A percentile compares a stretch with the other conserved stretches of the same genome.
phyloP scores from a whole-genome alignment of 1,140 invertebrate species.

The Pseudomyrmex concolor region DNA sequence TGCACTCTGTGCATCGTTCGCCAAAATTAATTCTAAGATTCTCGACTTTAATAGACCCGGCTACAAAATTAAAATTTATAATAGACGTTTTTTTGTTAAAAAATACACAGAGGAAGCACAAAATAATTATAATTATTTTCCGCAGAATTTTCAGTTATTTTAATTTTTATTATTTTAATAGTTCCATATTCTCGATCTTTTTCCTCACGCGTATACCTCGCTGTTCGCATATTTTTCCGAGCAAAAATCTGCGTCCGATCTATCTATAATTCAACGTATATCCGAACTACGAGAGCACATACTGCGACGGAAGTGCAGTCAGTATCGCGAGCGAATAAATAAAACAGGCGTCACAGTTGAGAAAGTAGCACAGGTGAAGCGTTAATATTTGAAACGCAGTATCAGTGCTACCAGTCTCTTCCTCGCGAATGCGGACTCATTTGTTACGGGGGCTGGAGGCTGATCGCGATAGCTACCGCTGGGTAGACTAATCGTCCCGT shows the following conservation, averaged over 20 bases:
- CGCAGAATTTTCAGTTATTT: no score
- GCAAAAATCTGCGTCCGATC: constrained; percentile 29
- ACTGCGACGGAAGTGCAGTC: neutral
- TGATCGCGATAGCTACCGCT: constrained; percentile 21
- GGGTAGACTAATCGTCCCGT: constrained; percentile 23
- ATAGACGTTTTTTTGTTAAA: neutral
- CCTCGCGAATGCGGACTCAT: constrained; percentile 22
- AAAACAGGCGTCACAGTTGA: constrained; percentile 43
- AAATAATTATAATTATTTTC: no score
- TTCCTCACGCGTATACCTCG: neutral
- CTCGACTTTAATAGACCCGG: neutral
- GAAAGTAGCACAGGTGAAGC: constrained; percentile 24
- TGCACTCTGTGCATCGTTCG: neutral
- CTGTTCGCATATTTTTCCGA: constrained; percentile 2
- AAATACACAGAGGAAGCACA: no score
- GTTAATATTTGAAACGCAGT: constrained; percentile 53
- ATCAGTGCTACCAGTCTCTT: constrained; percentile 38
- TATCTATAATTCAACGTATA: constrained; percentile 42
- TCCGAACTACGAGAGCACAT: neutral
- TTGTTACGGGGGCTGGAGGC: constrained; percentile 15
- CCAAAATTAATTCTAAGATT: constrained; percentile 17
- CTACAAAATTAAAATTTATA: neutral
- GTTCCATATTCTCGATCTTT: constrained; percentile 1
- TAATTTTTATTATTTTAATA: no score
- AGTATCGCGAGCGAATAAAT: constrained; percentile 28